These are phyloP conservation scores for Strix uralensis DNA, from an alignment of 2,113 vertebrate genomes.

Conservation along the genomic window DNA sequence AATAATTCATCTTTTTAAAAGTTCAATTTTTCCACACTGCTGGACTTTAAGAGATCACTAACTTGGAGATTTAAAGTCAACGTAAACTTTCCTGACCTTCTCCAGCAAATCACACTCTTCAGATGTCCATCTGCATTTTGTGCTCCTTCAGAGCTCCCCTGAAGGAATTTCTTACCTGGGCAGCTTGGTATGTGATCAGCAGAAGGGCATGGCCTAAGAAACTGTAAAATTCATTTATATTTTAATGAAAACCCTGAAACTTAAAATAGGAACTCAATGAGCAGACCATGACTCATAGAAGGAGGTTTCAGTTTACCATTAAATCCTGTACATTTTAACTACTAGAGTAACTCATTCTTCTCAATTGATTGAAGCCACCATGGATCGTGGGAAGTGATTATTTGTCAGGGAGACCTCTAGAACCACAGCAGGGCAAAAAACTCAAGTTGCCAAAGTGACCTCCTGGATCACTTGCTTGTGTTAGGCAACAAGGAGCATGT, in stretches of 20 bases:
- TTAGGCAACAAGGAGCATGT: not conserved
- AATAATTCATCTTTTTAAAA: not conserved
- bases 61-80: not conserved
- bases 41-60: not conserved
- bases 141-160: not conserved
- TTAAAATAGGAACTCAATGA: not conserved
- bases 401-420: not conserved
- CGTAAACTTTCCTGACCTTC: not conserved
- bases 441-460: not conserved
- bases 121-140: not conserved
- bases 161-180: not conserved
- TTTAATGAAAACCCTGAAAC: not conserved
- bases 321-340: not conserved
- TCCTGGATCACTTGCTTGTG: not conserved
- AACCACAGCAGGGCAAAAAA: not conserved
- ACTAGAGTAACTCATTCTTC: not conserved
- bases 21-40: not conserved
- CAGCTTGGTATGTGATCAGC: not conserved
- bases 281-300: accelerated
- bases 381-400: not conserved
- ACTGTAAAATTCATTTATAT: not conserved
- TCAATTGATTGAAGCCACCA: not conserved
- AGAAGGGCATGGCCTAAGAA: not conserved
- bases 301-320: not conserved
- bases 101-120: not conserved